phyloP scores from a whole-genome alignment of 2,888 invertebrate genomes.

The Athalia circularis region DNA sequence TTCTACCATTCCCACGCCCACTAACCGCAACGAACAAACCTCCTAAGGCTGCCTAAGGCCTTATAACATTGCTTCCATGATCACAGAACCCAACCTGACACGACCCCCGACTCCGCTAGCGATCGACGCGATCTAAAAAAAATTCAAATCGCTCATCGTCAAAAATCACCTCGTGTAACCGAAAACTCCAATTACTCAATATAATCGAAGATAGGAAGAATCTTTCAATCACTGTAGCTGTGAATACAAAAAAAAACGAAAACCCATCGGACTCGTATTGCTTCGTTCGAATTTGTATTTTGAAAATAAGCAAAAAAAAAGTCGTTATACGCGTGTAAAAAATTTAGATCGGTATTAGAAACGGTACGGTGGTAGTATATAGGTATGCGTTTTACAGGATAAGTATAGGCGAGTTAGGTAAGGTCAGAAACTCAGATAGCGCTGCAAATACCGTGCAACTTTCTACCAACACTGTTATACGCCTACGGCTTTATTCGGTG shows the following conservation, averaged over 20 bases:
- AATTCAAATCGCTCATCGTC: no score
- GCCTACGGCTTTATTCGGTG: constrained; percentile 18
- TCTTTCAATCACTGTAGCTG: no score
- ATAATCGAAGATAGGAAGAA: no score
- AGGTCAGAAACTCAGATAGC: constrained; percentile 34
- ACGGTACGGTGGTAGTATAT: background rate
- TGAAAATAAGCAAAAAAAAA: no score
- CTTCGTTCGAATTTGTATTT: no score
- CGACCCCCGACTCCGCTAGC: constrained; percentile 1
- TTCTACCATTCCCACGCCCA: constrained; percentile 64
- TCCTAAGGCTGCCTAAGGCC: constrained; percentile 35
- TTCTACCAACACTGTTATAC: constrained; percentile 55
- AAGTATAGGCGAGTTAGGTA: constrained; percentile 33
- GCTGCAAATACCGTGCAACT: constrained; percentile 46
- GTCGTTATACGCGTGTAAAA: no score
- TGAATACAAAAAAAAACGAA: no score
- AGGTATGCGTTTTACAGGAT: constrained; percentile 11
- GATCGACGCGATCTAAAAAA: background rate
- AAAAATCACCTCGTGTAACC: no score
- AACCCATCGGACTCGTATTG: no score
- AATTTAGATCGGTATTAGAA: background rate
- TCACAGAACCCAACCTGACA: background rate
- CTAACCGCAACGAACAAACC: constrained; percentile 50
- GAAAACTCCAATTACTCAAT: no score
- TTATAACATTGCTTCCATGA: constrained; percentile 24